These are phyloP conservation scores for Macrosteles quadrilineatus DNA, from an alignment of 1,140 invertebrate species.

Conservation along the genomic window DNA sequence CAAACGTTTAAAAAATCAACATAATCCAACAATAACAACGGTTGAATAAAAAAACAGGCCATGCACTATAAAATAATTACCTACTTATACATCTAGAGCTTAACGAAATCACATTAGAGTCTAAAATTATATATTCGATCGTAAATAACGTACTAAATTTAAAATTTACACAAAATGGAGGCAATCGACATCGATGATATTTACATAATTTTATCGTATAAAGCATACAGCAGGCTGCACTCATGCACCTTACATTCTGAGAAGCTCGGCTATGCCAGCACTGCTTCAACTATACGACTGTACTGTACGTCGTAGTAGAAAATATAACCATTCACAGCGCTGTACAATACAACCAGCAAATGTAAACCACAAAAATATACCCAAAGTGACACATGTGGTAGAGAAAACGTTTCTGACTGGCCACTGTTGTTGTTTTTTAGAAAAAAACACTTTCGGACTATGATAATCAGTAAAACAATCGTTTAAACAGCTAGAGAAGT, in stretches of 20 bases:
- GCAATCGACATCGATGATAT: constrained; percentile 11
- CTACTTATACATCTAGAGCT: not conserved
- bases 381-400: too few species aligned
- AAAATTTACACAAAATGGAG: not conserved
- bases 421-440: too few species aligned
- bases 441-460: too few species aligned
- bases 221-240: not conserved
- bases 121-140: not conserved
- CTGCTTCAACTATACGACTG: too few species aligned
- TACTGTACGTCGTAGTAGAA: too few species aligned
- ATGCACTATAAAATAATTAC: not conserved
- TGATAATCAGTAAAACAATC: too few species aligned
- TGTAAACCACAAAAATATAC: too few species aligned
- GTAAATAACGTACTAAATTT: not conserved
- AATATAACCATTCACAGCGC: too few species aligned
- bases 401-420: too few species aligned
- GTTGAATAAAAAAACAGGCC: not conserved
- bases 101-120: not conserved
- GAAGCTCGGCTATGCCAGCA: too few species aligned
- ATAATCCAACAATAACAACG: not conserved
- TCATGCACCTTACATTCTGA: not conserved
- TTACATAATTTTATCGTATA: not conserved
- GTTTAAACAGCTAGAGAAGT: too few species aligned
- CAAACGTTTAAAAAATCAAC: not conserved
- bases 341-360: too few species aligned